These are phyloP conservation scores for Coregonus suidteri DNA, from an alignment of 2,797 vertebrate genomes.

Conservation along the genomic window DNA sequence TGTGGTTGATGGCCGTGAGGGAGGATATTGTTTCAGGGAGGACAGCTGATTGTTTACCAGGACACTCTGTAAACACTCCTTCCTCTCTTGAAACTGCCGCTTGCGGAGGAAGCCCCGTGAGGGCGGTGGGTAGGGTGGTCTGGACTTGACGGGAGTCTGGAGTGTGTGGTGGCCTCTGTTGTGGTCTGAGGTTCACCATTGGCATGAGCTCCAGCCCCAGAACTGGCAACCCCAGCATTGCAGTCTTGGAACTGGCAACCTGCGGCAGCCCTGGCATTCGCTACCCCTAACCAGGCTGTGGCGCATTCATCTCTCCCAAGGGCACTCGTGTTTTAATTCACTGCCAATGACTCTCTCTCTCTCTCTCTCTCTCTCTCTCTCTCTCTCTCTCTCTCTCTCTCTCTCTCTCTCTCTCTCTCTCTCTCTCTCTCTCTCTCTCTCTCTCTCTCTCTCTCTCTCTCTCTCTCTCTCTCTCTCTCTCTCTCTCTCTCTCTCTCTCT, in stretches of 20 bases:
- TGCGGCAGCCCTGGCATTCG: conserved; percentile 55
- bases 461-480: conserved; percentile 9
- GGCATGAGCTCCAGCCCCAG: conserved; percentile 75
- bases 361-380: conserved; percentile 17
- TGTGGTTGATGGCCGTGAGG: conserved; percentile 55
- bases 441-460: conserved; percentile 9
- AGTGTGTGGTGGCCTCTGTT: conserved; percentile 67
- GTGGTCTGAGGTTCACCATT: conserved; percentile 80
- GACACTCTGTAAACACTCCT: conserved; percentile 8
- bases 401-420: conserved; percentile 9
- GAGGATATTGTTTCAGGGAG: conserved; percentile 67
- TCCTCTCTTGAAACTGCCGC: not conserved
- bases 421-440: conserved; percentile 9
- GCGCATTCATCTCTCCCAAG: conserved; percentile 49
- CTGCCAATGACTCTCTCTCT: conserved; percentile 48
- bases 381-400: conserved; percentile 9
- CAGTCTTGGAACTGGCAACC: conserved; percentile 58
- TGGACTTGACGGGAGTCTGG: conserved; percentile 73
- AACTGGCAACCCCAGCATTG: conserved; percentile 65
- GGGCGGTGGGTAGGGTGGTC: conserved; percentile 53
- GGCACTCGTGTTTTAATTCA: conserved; percentile 47
- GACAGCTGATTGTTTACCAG: conserved; percentile 52
- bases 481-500: conserved; percentile 15
- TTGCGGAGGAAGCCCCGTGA: conserved; percentile 13
- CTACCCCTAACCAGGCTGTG: conserved; percentile 44